Base-by-base conservation (phyloP, 2,797 vertebrate genomes). In the Peromyscus eremicus region DNA sequence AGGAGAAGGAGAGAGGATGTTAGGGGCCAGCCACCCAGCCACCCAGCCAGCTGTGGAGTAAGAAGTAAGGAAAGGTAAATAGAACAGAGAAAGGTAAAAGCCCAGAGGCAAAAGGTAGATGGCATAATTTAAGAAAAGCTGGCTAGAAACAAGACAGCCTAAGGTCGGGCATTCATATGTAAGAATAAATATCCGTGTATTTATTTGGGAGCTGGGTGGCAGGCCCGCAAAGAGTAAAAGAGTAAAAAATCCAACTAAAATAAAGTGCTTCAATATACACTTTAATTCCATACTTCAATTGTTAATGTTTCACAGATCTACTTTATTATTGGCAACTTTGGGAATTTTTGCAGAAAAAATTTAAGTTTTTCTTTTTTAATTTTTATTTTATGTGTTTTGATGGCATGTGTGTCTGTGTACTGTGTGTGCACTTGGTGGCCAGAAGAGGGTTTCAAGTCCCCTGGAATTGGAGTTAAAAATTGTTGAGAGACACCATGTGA, bases 261-360 rank as follows among this genome's bases (percentile, higher is more conserved):
- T 29, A 66, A 66, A 81, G 57, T 87, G 34, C 60, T 62, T 14
- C 1, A 29, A n/a, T 34, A 37, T 76, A 92, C 37, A 19, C 71
- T 96, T 95, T 97, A 75, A 75, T 46, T 92, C 11, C 16, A 32
- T 55, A 49, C 1, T 95, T 49, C 9, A 82, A 23, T 89, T 90
- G 17, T 32, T 91, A 66, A 94, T 7, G 0, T n/a, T 86, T 88
- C 83, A 73, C 23, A 76, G 91, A 76, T 73, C 11, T 76, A 71
- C 34, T 76, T 93, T 57, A 80, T 75, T 92, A 46, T 34, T 2
- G 79, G 62, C n/a, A 89, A 62, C 37, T 64, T 94, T 76, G 87
- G 52, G 73, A 92, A 55, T 83, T 94, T 91, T 68, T 92, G 16
- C 84, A 85, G 87, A 43, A 83, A 64, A 64, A 25, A 57, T 66